Evolutionary conservation across 2,113 vertebrate species (phyloP), one percentile per base, ranked within the genome.

Genomic region (Prunella fulvescens): DNA sequence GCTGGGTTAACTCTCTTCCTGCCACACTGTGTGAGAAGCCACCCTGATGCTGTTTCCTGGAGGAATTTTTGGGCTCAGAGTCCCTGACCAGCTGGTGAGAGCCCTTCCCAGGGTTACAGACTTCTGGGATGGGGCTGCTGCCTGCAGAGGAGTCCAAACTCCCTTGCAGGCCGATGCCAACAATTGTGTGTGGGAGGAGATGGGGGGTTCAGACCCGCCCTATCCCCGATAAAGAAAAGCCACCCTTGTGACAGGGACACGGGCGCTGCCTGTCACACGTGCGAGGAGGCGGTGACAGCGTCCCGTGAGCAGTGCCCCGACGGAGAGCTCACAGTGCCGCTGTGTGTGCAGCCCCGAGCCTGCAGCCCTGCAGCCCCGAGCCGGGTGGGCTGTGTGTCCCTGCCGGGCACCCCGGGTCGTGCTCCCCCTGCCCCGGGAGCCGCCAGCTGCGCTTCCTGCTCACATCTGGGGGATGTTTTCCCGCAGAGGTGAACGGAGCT

Each of bases 261-360:
- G 11, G 2, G 1, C 1, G 0, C 35, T 74, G 72, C 56, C 25
- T 6, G 7, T 12, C 0, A 0, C n/a, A 24, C 42, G 5, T 3
- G 70, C 5, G 6, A 17, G 48, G 66, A 51, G 26, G 45, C 9
- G 53, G 26, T 33, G 90, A 8, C 53, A 33, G 44, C 3, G 61
- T 69, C 93, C 76, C 1, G 1, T 31, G 61, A 54, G 1, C 15
- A 13, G 44, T 1, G 42, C 67, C 77, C 17, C 40, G 28, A 29
- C 50, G 26, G 58, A 69, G 78, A 65, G 81, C 64, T 44, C 62
- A 18, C 71, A 65, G 84, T 81, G 95, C 88, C 9, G 7, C 88
- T 57, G 88, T 90, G 92, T 1, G 54, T 72, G 84, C 84, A 20
- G 84, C 54, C 45, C 47, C 5, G 81, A 77, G 67, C 48, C 1